Evolutionary conservation across 2,888 invertebrate species (phyloP).

Genomic region (Polia nebulosa): DNA sequence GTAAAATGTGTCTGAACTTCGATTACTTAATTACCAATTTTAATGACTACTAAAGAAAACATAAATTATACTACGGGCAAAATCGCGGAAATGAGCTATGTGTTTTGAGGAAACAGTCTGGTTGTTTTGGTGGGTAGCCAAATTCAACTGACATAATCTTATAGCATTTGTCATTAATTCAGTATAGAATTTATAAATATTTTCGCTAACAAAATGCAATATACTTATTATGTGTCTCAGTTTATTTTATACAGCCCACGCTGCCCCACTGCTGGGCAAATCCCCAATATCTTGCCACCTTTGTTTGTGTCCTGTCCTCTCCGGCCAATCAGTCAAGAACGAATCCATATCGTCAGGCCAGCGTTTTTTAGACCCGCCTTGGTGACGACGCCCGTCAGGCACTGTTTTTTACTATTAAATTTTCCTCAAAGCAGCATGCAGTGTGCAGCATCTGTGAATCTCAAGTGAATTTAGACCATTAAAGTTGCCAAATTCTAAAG

Average conservation of each 20-base stretch:
- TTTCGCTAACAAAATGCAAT: constrained; percentile 10
- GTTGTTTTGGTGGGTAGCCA: constrained; percentile 58
- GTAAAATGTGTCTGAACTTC: not conserved
- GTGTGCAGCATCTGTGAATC: not conserved
- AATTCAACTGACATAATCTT: constrained; percentile 46
- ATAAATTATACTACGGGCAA: constrained; percentile 3
- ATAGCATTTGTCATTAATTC: constrained; percentile 32
- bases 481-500: not conserved
- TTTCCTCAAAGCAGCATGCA: constrained; percentile 12
- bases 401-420: no score
- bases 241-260: no score
- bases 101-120: constrained; percentile 33
- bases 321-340: no score
- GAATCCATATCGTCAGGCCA: no score
- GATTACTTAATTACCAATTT: not conserved
- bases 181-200: constrained; percentile 10
- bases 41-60: constrained; percentile 1
- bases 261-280: no score
- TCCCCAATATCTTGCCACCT: no score
- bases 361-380: no score
- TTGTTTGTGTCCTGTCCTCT: no score
- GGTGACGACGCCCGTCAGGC: no score
- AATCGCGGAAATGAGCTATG: constrained; percentile 21
- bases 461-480: not conserved
- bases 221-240: not conserved